Conservation (phyloP, 2,113 vertebrate species). For the Mesocricetus auratus region DNA sequence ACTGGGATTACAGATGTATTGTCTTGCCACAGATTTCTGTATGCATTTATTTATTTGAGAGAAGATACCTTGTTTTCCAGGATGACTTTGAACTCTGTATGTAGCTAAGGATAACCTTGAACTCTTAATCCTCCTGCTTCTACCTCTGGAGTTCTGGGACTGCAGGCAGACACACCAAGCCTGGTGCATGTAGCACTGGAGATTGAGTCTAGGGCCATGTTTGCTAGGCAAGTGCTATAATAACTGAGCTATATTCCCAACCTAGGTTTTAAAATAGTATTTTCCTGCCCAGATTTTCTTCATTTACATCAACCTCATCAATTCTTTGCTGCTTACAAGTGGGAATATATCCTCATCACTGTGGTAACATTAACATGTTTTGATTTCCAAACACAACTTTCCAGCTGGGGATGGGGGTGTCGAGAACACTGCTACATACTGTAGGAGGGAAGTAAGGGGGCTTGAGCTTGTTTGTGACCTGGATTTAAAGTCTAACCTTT, state of each 20-base stretch:
- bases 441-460: slow-evolving; percentile 5
- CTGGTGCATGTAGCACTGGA: neutral
- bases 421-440: neutral
- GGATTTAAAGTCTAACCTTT: neutral
- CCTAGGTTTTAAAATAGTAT: neutral
- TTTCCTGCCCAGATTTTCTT: neutral
- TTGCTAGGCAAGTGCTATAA: neutral
- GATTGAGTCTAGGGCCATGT: no score
- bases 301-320: neutral
- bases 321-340: neutral
- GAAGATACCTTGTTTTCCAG: neutral
- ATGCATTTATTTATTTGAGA: neutral
- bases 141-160: neutral
- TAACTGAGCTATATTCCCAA: neutral
- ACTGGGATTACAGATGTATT: neutral
- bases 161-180: no score
- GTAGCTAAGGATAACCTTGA: neutral
- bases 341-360: neutral
- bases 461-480: neutral
- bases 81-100: neutral
- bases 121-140: neutral
- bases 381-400: slow-evolving; percentile 30
- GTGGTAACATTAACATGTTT: neutral
- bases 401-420: neutral
- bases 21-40: neutral